Base-by-base conservation (phyloP, 2,797 vertebrate species). In the Halcyon chelicuti region DNA sequence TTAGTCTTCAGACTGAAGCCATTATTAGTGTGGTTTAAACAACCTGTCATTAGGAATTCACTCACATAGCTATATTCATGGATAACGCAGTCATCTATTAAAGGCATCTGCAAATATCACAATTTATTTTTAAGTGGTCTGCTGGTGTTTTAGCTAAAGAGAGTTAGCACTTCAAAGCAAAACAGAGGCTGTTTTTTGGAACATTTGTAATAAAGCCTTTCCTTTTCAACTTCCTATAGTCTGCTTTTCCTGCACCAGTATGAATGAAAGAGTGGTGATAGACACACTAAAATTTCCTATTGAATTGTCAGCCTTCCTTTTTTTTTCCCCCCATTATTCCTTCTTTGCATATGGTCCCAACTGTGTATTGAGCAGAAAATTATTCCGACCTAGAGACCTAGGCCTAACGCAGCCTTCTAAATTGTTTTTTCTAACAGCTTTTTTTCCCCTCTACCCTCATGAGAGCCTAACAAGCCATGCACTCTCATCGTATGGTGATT, bases 401-500 rank as follows among this genome's bases (percentile, higher is more conserved):
- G 17, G 60, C 42, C 39, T 91, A 51, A 28, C 83, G 57, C 65
- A 96, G n/a, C 31, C 31, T 84, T 83, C 87, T 86, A 74, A 91
- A 93, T 81, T 88, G 26, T 70, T 90, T 74, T 55, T 81, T 72
- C 10, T 66, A 75, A 62, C 19, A 26, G 44, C 57, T 87, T 95
- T 96, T 74, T 95, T 94, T 86, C 40, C 57, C 40, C 57, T 65
- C 63, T 68, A 14, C 44, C 47, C 70, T 94, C 81, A 75, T 1
- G 15, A 86, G 66, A 94, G n/a, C 40, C 54, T 93, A 93, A 88
- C 40, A 88, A 94, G 9, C n/a, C 61, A 62, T 68, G 39, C 22
- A 78, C 20, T 89, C 39, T 80, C 86, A 92, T 91, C 87, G 75
- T 46, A 75, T 29, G 29, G 65, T 78, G 62, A 93, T 88, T 94